Evolutionary conservation across 35 echinoderm and acorn worm species (phyloP).

Genomic region (Stichopus chloronotus): DNA sequence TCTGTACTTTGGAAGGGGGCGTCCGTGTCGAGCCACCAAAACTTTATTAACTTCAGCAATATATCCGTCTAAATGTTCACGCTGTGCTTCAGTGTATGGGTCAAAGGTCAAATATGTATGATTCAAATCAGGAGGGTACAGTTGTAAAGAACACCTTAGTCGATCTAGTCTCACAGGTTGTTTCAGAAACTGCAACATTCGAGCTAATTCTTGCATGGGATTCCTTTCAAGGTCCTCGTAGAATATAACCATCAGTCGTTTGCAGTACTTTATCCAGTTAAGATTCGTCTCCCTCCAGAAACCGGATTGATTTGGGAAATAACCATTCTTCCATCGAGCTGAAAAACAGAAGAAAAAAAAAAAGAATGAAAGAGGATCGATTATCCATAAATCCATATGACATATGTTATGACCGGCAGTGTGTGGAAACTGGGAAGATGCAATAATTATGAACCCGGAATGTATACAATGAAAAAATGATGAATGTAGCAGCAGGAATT

Average conservation of each 20-base stretch:
- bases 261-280: conserved; percentile 33
- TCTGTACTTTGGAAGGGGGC: conserved; percentile 35
- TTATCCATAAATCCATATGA: too few species aligned
- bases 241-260: conserved; percentile 39
- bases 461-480: too few species aligned
- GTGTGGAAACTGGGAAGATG: too few species aligned
- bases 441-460: too few species aligned
- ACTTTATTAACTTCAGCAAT: conserved; percentile 56
- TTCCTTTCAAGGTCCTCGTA: conserved; percentile 42
- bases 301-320: conserved; percentile 6
- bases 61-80: conserved; percentile 34
- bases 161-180: conserved; percentile 19
- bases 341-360: not conserved
- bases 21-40: conserved; percentile 22
- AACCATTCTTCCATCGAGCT: conserved; percentile 26
- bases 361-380: not conserved
- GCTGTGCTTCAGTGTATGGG: conserved; percentile 32
- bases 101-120: conserved; percentile 54
- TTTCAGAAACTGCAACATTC: conserved; percentile 47
- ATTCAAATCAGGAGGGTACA: conserved; percentile 34
- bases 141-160: conserved; percentile 30
- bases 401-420: too few species aligned
- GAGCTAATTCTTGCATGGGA: not conserved
- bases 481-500: too few species aligned
- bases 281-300: conserved; percentile 28